Evolutionary conservation across 2,888 invertebrate species (phyloP).

Genomic region (Yponomeuta malinellus): DNA sequence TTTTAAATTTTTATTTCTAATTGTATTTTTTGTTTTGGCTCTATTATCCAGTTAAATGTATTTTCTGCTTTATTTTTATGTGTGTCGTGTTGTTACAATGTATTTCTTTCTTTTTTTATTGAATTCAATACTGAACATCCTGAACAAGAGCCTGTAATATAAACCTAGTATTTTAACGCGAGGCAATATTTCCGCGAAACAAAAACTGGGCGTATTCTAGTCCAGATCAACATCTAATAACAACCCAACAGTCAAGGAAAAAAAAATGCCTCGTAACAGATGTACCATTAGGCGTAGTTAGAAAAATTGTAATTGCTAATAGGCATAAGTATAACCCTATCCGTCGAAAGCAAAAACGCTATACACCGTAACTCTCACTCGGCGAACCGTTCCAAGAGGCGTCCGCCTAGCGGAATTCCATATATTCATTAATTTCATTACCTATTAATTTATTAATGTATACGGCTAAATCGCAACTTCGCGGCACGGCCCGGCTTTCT

Average conservation of each 20-base stretch:
- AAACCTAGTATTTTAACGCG: too few relatives aligned
- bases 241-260: neutral
- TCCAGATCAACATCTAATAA: neutral
- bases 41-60: too few relatives aligned
- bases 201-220: too few relatives aligned
- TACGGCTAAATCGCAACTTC: conserved; percentile 32
- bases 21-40: too few relatives aligned
- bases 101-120: too few relatives aligned
- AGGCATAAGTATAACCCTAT: conserved; percentile 12
- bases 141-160: too few relatives aligned
- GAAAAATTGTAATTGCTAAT: conserved; percentile 13
- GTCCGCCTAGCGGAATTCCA: conserved; percentile 62
- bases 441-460: conserved; percentile 75
- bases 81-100: too few relatives aligned
- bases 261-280: neutral
- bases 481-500: conserved; percentile 7
- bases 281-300: conserved; percentile 10
- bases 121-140: too few relatives aligned
- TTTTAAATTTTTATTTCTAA: too few relatives aligned
- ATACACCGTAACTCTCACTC: conserved; percentile 7
- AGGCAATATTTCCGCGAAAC: too few relatives aligned
- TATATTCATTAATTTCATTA: conserved; percentile 50
- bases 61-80: too few relatives aligned
- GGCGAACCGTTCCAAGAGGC: conserved; percentile 8
- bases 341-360: conserved; percentile 10